Base-by-base conservation (phyloP, 2,113 vertebrate genomes). In the Nibea albiflora region DNA sequence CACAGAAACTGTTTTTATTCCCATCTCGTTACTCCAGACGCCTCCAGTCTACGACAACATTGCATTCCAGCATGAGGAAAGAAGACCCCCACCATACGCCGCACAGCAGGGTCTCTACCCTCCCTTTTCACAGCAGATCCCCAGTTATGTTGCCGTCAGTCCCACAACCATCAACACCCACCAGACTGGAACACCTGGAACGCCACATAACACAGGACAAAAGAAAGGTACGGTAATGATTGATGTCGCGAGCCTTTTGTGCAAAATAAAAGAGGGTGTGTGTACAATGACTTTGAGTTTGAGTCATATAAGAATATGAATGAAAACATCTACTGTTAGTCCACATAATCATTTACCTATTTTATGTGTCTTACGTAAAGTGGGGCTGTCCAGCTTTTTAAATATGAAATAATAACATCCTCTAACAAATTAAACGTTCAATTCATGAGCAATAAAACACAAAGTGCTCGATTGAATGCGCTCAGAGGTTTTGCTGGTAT, bases 141-240 rank as follows among this genome's bases (percentile, higher is more conserved):
- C 88, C 17, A 66, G 35, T 73, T 70, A 90, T 12, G 22, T 60
- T 1, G 50, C 47, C 14, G n/a, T 52, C 4, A 2, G 49, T 19
- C 63, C 87, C 2, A 11, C 9, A 1, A 50, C 57, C 20, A 78
- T 95, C 76, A 92, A 87, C 78, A 94, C 93, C 0, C 81, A 89
- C 50, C 53, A 88, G 20, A 88, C 78, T 1, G 5, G 16, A 28
- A 39, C 84, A n/a, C 62, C 78, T 1, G 80, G 22, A 49, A 15
- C 14, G 1, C 71, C 64, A 3, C 50, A 20, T 2, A 4, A 5
- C 6, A 42, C 42, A 20, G 20, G 3, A 28, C 66, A 53, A 63
- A 78, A 3, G 26, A 84, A 53, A 88, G 84, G 92, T 93, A 88
- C 12, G 0, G 42, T 50, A 0, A 35, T 28, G 9, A 52, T 54